Conservation (phyloP, 2,113 vertebrate species). For the Halichoerus grypus region DNA sequence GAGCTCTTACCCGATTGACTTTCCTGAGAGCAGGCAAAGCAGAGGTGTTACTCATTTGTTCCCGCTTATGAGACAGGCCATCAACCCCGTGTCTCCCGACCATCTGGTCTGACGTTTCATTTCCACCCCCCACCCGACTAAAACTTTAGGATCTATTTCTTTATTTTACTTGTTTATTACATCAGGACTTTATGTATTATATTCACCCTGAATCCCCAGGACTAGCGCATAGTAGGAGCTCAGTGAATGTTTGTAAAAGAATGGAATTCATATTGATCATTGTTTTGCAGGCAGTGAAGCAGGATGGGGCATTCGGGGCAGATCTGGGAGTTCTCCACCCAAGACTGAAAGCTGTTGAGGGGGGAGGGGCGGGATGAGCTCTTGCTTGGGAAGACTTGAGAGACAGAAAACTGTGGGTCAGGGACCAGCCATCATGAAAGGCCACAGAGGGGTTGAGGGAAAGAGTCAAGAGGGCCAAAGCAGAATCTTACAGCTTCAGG, state of each 20-base stretch:
- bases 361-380: not conserved
- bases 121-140: not conserved
- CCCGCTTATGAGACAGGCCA: not conserved
- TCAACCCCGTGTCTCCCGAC: not conserved
- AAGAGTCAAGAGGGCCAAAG: not conserved
- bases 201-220: not conserved
- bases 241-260: not conserved
- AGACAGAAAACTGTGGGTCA: not conserved
- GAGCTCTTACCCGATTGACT: not conserved
- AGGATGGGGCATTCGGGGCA: not conserved
- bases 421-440: not conserved
- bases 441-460: not conserved
- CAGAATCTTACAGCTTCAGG: not conserved
- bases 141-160: constrained; percentile 12
- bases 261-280: not conserved
- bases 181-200: not conserved
- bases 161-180: not conserved
- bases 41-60: not conserved
- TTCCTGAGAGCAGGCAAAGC: not conserved
- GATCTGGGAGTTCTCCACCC: not conserved
- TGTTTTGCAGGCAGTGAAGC: not conserved
- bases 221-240: not conserved
- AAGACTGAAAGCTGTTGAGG: not conserved
- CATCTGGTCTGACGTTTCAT: not conserved
- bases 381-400: not conserved